Percentiles rank a stretch among this genome's conserved stretches.
Evolutionary conservation across 2,888 invertebrate species (phyloP).

Genomic region (Drosophila meridionalis): DNA sequence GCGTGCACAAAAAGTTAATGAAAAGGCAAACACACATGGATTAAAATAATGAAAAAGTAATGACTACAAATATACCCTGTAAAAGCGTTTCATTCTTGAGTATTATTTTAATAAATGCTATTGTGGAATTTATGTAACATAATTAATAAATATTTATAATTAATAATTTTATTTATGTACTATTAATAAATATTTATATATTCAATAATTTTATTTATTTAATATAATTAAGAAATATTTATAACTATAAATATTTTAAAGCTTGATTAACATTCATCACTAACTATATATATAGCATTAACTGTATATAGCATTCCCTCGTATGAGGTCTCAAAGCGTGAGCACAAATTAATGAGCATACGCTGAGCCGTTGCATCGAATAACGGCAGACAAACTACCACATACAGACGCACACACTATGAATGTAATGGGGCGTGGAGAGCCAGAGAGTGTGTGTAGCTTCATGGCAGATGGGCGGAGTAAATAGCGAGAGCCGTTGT

Average conservation of each 20-base stretch:
- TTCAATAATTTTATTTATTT: too few species aligned
- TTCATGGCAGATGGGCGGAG: conserved; percentile 10
- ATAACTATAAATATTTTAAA: too few species aligned
- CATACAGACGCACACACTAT: conserved; percentile 20
- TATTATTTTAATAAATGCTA: neutral
- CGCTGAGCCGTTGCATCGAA: conserved; percentile 16
- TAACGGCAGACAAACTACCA: conserved; percentile 28
- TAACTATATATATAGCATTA: neutral
- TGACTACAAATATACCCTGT: conserved; percentile 39
- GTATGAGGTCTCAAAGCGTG: conserved; percentile 13
- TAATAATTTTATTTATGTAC: too few species aligned
- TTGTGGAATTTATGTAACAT: too few species aligned
- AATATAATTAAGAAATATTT: too few species aligned
- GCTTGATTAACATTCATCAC: too few species aligned
- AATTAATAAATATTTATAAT: neutral
- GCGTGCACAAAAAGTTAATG: conserved; percentile 69
- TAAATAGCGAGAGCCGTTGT: conserved; percentile 18
- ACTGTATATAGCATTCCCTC: neutral
- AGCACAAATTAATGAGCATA: conserved; percentile 11
- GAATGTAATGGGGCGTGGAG: conserved; percentile 64
- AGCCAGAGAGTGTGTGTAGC: conserved; percentile 30
- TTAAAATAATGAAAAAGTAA: conserved; percentile 2
- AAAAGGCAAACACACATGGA: conserved; percentile 50
- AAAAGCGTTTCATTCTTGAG: neutral
- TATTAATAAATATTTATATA: too few species aligned